A percentile compares a stretch with the other conserved stretches of the same genome.
These are phyloP conservation scores for Drosophila lacertosa DNA, from an alignment of 1,140 invertebrate species.

Conservation along the genomic window DNA sequence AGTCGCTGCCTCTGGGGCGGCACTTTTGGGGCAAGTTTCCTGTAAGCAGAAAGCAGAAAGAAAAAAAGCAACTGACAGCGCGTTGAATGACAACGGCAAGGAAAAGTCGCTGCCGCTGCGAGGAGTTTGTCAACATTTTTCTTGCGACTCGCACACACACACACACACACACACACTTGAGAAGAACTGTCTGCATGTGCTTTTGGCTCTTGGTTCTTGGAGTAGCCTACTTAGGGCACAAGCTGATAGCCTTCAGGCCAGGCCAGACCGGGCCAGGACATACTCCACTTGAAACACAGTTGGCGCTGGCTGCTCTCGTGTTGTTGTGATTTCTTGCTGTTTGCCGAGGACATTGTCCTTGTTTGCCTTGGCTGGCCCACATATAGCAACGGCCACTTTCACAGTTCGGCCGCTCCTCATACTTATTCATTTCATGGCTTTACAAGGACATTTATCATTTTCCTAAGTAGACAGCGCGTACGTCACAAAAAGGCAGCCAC, in stretches of 20 bases:
- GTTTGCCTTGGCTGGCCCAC: constrained; percentile 62
- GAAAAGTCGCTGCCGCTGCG: constrained; percentile 53
- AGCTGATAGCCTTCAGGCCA: constrained; percentile 40
- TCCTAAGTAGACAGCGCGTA: constrained; percentile 63
- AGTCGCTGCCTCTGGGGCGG: constrained; percentile 27
- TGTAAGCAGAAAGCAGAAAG: constrained; percentile 17
- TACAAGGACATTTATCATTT: constrained; percentile 81
- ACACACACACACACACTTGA: constrained; percentile 26
- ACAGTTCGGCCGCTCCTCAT: constrained; percentile 37
- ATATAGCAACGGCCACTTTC: constrained; percentile 28
- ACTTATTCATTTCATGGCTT: constrained; percentile 80
- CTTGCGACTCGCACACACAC: constrained; percentile 1
- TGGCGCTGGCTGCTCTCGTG: constrained; percentile 4
- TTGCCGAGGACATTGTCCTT: constrained; percentile 59
- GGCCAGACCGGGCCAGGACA: constrained; percentile 18
- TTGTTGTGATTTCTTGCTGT: constrained; percentile 68
- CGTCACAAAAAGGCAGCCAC: constrained; percentile 69
- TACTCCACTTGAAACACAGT: constrained; percentile 42
- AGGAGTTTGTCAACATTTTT: constrained; percentile 79
- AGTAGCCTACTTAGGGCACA: constrained; percentile 53
- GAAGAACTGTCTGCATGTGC: constrained; percentile 44
- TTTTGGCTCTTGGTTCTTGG: constrained; percentile 41
- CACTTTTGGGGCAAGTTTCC: constrained; percentile 35
- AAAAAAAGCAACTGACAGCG: constrained; percentile 73
- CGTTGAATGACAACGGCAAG: constrained; percentile 73